A percentile compares a stretch with the other conserved stretches of the same genome.
phyloP scores from a whole-genome alignment of 2,888 invertebrate species.

The Brenthis daphne region DNA sequence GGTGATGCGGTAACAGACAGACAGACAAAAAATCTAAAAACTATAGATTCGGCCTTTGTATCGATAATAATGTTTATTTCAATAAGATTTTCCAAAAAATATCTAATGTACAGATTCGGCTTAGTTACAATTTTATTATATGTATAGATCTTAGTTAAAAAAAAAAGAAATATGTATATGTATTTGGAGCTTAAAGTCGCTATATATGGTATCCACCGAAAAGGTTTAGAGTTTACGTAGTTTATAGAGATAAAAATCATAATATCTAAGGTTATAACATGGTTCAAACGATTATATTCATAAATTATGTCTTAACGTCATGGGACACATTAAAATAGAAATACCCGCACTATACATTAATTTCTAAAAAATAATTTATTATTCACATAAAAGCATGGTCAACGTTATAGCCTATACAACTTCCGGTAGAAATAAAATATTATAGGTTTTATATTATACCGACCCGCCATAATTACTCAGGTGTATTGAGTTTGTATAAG shows the following conservation, averaged over 20 bases:
- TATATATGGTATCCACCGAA: background rate
- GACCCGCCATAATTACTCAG: background rate
- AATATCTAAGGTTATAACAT: background rate
- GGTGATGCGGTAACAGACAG: too few relatives aligned
- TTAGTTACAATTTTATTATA: too few relatives aligned
- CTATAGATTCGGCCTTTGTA: too few relatives aligned
- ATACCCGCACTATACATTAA: constrained; percentile 7
- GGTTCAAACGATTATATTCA: constrained; percentile 6
- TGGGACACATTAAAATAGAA: constrained; percentile 14
- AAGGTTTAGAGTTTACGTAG: constrained; percentile 1
- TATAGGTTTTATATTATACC: constrained; percentile 14
- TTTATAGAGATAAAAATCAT: constrained; percentile 16
- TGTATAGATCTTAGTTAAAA: too few relatives aligned
- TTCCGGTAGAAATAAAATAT: constrained; percentile 25
- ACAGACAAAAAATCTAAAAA: too few relatives aligned
- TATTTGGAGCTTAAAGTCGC: background rate
- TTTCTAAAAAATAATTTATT: constrained; percentile 23
- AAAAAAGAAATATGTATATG: too few relatives aligned
- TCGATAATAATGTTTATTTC: too few relatives aligned
- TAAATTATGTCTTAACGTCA: constrained; percentile 21
- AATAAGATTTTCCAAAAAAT: too few relatives aligned
- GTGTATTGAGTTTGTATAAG: background rate
- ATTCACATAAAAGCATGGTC: constrained; percentile 26
- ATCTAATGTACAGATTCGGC: too few relatives aligned
- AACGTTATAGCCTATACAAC: constrained; percentile 23